phyloP scores from a whole-genome alignment of 2,113 vertebrate species.

The Sciurus niger region DNA sequence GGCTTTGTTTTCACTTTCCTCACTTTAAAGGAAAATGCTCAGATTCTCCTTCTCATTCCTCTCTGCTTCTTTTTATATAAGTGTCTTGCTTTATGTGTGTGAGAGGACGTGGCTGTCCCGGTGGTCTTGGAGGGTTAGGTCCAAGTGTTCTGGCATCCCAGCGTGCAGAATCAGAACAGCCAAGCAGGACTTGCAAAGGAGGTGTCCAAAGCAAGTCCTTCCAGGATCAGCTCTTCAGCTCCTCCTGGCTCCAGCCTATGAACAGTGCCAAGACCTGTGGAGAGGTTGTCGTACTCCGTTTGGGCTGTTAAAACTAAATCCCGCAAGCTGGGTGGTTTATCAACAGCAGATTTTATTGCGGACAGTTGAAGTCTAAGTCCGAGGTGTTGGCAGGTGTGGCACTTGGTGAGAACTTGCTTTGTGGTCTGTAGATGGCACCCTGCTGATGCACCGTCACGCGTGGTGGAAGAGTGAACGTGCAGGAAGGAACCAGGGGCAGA shows the following conservation, averaged over 20 bases:
- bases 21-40: background rate
- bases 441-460: no score
- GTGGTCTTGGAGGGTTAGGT: background rate
- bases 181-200: background rate
- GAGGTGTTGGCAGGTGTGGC: background rate
- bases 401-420: background rate
- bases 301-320: background rate
- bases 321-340: background rate
- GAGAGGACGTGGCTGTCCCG: background rate
- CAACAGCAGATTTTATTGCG: background rate
- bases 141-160: background rate
- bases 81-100: background rate
- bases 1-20: background rate
- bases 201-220: background rate
- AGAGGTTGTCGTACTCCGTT: background rate
- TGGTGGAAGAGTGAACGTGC: no score
- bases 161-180: background rate
- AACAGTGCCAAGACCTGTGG: background rate
- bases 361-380: background rate
- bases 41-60: background rate
- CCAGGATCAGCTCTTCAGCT: background rate
- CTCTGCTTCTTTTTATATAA: background rate
- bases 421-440: background rate
- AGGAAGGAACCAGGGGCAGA: background rate
- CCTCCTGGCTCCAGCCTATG: no score